A percentile compares a stretch with the other conserved stretches of the same genome.
phyloP scores from a whole-genome alignment of 2,888 invertebrate genomes.

The Tiliacea citrago region DNA sequence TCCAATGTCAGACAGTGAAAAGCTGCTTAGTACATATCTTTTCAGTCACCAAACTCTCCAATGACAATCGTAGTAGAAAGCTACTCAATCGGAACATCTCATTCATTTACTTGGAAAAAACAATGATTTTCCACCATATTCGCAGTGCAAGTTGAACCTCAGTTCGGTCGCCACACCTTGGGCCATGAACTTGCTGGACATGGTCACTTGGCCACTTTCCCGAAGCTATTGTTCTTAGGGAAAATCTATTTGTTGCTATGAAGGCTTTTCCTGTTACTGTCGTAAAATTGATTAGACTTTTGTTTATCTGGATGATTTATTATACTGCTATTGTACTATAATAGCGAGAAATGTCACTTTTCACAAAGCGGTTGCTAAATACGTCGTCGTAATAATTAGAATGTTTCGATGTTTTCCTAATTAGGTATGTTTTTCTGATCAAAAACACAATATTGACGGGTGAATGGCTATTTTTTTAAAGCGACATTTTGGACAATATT shows the following conservation, averaged over 20 bases:
- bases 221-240: conserved; percentile 61
- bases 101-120: conserved; percentile 31
- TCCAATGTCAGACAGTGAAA: background rate
- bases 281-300: conserved; percentile 12
- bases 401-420: background rate
- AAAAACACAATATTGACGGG: background rate
- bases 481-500: no score
- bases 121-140: conserved; percentile 51
- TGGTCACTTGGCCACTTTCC: conserved; percentile 61
- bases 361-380: background rate
- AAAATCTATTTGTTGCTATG: conserved; percentile 20
- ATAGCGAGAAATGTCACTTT: background rate
- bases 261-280: background rate
- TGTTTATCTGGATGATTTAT: background rate
- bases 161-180: conserved; percentile 61
- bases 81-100: conserved; percentile 17
- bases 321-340: no score
- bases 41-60: no score
- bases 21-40: background rate
- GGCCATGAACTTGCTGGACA: conserved; percentile 67
- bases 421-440: background rate
- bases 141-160: conserved; percentile 41
- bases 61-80: conserved; percentile 3
- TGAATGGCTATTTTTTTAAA: no score
- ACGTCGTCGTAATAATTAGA: background rate